phyloP scores from a whole-genome alignment of 1,140 invertebrate species.

The Antheraea pernyi region DNA sequence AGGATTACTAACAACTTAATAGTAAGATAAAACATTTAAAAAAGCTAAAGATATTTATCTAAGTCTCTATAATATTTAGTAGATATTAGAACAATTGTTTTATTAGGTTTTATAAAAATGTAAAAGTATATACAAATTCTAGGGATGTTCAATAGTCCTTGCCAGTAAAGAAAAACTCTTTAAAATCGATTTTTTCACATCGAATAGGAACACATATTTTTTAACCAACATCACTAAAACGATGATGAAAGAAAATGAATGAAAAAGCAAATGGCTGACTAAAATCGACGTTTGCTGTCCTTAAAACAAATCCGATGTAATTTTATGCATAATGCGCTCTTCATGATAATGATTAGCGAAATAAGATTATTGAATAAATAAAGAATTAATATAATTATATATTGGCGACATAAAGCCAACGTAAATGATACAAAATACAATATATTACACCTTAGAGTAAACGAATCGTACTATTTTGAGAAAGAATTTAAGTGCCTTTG shows the following conservation, averaged over 20 bases:
- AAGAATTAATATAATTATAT: conserved; percentile 53
- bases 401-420: conserved; percentile 47
- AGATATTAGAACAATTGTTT: too few species aligned
- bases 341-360: conserved; percentile 75
- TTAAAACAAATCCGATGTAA: conserved; percentile 71
- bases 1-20: too few species aligned
- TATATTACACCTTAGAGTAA: conserved; percentile 55
- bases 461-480: conserved; percentile 50
- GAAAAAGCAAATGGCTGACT: conserved; percentile 76
- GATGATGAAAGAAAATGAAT: conserved; percentile 56
- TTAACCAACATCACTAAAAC: conserved; percentile 23
- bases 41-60: too few species aligned
- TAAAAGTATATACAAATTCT: too few species aligned
- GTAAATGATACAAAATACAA: conserved; percentile 38
- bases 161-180: not conserved
- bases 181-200: not conserved
- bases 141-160: too few species aligned
- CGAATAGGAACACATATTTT: not conserved
- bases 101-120: too few species aligned
- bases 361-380: conserved; percentile 59
- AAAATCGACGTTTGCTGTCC: conserved; percentile 63
- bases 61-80: too few species aligned
- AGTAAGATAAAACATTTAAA: too few species aligned
- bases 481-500: conserved; percentile 56
- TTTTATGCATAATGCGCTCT: conserved; percentile 72